Evolutionary conservation across 2,113 vertebrate genomes (phyloP).

Genomic region (Pica pica): DNA sequence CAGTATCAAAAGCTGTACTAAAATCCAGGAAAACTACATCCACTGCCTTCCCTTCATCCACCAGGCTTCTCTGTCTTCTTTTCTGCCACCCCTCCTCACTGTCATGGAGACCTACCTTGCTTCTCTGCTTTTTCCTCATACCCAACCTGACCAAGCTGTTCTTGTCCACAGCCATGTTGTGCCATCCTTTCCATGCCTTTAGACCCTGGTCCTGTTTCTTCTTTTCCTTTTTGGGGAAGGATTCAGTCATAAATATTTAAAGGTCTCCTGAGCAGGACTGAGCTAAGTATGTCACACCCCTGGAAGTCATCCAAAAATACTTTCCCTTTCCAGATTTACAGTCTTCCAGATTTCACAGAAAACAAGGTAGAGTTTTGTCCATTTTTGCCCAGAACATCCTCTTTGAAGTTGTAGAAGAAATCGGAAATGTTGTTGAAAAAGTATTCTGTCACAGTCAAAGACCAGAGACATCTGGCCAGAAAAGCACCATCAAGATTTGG

Average conservation of each 20-base stretch:
- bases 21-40: not conserved
- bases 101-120: not conserved
- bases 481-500: not conserved
- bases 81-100: not conserved
- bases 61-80: not conserved
- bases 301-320: not conserved
- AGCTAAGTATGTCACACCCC: not conserved
- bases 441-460: not conserved
- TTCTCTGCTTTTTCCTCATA: not conserved
- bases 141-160: not conserved
- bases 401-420: not conserved
- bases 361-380: not conserved
- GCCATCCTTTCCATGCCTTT: not conserved
- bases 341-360: not conserved
- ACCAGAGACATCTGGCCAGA: not conserved
- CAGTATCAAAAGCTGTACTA: not conserved
- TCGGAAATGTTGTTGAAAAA: not conserved
- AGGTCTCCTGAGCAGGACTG: not conserved
- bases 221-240: not conserved
- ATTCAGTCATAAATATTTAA: not conserved
- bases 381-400: not conserved
- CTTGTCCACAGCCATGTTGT: not conserved
- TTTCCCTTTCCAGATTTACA: not conserved
- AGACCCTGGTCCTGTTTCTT: not conserved
- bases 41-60: not conserved